A percentile compares a stretch with the other conserved stretches of the same genome.
These are phyloP conservation scores for Lepeophtheirus nordmannii DNA, from an alignment of 2,888 invertebrate genomes.

Conservation along the genomic window DNA sequence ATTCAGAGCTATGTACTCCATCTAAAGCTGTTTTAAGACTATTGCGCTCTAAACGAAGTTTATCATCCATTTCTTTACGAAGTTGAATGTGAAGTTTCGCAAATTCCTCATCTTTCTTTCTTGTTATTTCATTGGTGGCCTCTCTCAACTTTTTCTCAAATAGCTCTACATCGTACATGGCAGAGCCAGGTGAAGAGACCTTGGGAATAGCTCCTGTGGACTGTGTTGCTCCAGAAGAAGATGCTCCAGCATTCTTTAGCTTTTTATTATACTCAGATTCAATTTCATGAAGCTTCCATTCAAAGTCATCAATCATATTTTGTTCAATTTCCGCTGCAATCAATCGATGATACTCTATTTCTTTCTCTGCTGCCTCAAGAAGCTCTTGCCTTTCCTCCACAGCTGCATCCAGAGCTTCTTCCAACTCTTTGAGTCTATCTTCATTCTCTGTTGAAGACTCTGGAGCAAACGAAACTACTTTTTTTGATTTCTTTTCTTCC, in stretches of 20 bases:
- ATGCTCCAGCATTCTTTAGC: conserved; percentile 26
- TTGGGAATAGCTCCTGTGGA: conserved; percentile 5
- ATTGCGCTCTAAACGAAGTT: conserved; percentile 13
- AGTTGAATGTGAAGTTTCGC: conserved; percentile 19
- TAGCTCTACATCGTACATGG: background rate
- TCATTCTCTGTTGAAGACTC: conserved; percentile 6
- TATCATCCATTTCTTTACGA: conserved; percentile 21
- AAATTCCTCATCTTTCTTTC: conserved; percentile 24
- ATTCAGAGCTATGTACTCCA: conserved; percentile 6
- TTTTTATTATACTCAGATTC: conserved; percentile 29
- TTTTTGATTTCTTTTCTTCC: conserved; percentile 15
- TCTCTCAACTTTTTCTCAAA: conserved; percentile 15
- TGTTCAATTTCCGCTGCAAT: conserved; percentile 40
- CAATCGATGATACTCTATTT: conserved; percentile 51
- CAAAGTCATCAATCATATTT: conserved; percentile 30
- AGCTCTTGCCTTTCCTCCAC: conserved; percentile 44
- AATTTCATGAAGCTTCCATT: conserved; percentile 30
- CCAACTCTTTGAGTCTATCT: conserved; percentile 12
- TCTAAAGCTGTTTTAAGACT: conserved; percentile 17
- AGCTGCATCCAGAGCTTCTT: conserved; percentile 43
- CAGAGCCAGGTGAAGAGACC: background rate
- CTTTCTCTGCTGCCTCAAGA: conserved; percentile 47
- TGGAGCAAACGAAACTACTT: conserved; percentile 12
- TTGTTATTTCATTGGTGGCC: conserved; percentile 16
- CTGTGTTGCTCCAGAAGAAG: too few relatives aligned